Percentiles rank a stretch among this genome's conserved stretches.
phyloP scores from a whole-genome alignment of 2,113 vertebrate genomes.

The mouse (Mus musculus) region DNA sequence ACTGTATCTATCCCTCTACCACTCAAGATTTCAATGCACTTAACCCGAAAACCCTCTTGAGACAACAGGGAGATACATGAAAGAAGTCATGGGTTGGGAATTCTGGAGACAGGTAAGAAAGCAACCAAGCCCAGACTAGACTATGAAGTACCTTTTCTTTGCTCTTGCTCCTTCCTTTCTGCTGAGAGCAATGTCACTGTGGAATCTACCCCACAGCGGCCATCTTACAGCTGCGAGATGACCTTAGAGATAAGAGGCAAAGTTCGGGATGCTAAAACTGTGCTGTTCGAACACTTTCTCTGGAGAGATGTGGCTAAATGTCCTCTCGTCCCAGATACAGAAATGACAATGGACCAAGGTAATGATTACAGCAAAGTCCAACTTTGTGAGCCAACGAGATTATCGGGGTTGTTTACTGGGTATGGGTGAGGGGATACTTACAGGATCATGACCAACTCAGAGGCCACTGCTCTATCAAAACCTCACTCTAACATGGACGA shows the following conservation, averaged over 20 bases:
- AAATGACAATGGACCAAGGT: not conserved
- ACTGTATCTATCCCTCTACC: not conserved
- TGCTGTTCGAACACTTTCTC: too few relatives aligned
- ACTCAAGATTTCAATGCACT: not conserved
- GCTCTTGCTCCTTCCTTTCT: not conserved
- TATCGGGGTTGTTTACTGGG: not conserved
- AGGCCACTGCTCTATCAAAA: not conserved
- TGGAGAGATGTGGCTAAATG: not conserved
- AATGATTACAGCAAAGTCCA: not conserved
- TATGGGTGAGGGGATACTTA: not conserved
- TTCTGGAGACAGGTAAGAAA: not conserved
- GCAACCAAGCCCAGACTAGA: not conserved
- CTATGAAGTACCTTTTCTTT: not conserved
- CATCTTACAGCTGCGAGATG: not conserved
- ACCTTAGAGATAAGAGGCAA: not conserved
- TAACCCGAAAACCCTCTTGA: not conserved
- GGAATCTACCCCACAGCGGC: not conserved
- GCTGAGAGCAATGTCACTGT: not conserved
- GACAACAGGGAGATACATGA: not conserved
- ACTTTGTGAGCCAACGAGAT: not conserved
- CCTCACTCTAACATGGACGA: not conserved
- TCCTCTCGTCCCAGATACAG: not conserved
- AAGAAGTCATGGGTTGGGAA: not conserved
- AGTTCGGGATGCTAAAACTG: not conserved
- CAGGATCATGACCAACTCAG: not conserved